Conservation (phyloP, 2,888 invertebrate species). For the Acanthosepion pharaonis region DNA sequence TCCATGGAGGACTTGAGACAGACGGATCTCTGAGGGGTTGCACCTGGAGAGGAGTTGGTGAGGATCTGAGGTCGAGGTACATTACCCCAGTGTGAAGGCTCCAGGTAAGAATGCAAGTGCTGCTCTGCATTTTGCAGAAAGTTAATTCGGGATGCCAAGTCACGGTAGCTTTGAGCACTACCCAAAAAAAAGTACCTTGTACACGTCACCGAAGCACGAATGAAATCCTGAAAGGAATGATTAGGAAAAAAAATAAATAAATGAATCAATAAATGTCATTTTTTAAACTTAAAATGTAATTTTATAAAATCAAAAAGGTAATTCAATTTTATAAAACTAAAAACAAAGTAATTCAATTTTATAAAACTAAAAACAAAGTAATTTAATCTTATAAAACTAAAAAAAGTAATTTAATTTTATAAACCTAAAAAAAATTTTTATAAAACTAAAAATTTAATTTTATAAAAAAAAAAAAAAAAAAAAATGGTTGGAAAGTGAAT, state of each 20-base stretch:
- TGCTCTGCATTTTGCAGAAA: constrained; percentile 70
- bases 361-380: no score
- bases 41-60: not conserved
- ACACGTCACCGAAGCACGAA: constrained; percentile 75
- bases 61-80: constrained; percentile 51
- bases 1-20: not conserved
- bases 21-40: not conserved
- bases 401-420: no score
- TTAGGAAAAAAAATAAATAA: not conserved
- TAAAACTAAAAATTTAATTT: no score
- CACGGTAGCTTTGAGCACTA: constrained; percentile 71
- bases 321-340: no score
- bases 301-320: no score
- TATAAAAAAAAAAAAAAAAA: no score
- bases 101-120: constrained; percentile 72
- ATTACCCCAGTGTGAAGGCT: constrained; percentile 68
- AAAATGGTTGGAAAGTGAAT: no score
- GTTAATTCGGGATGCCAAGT: constrained; percentile 65
- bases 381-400: no score
- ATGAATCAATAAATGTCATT: not conserved
- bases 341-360: no score
- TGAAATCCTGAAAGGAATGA: constrained; percentile 69
- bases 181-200: constrained; percentile 72
- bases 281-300: not conserved
- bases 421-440: no score